Conservation (phyloP, 2,797 vertebrate genomes). For the Tragelaphus eurycerus region DNA sequence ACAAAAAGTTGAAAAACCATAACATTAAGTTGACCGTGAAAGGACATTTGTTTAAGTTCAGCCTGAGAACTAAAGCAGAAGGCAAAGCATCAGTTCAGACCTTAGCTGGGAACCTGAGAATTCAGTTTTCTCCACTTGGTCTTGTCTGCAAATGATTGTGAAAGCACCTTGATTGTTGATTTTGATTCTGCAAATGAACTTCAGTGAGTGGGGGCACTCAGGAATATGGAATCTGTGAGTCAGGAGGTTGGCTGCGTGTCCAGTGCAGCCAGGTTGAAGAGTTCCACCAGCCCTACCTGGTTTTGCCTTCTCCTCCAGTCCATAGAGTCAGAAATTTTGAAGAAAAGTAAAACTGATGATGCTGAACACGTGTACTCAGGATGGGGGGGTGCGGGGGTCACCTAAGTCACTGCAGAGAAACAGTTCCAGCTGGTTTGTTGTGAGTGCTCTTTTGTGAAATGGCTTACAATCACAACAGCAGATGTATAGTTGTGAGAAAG, state of each 20-base stretch:
- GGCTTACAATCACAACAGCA: not conserved
- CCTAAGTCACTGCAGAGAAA: not conserved
- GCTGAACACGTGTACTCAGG: not conserved
- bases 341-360: not conserved
- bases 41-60: rapidly evolving
- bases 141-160: rapidly evolving
- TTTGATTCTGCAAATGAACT: not conserved
- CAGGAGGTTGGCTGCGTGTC: rapidly evolving
- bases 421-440: no score
- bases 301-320: rapidly evolving
- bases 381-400: rapidly evolving
- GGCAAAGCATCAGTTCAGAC: rapidly evolving
- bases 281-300: rapidly evolving
- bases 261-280: rapidly evolving
- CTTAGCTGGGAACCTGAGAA: rapidly evolving
- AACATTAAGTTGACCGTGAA: rapidly evolving
- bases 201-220: rapidly evolving
- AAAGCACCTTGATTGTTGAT: rapidly evolving
- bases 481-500: not conserved
- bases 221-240: rapidly evolving
- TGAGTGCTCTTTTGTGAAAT: not conserved
- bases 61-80: rapidly evolving
- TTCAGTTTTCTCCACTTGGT: not conserved
- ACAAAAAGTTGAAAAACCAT: rapidly evolving
- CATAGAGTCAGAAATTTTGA: not conserved